Base-by-base conservation (phyloP, 2,888 invertebrate species). In the Cheilosia soror region DNA sequence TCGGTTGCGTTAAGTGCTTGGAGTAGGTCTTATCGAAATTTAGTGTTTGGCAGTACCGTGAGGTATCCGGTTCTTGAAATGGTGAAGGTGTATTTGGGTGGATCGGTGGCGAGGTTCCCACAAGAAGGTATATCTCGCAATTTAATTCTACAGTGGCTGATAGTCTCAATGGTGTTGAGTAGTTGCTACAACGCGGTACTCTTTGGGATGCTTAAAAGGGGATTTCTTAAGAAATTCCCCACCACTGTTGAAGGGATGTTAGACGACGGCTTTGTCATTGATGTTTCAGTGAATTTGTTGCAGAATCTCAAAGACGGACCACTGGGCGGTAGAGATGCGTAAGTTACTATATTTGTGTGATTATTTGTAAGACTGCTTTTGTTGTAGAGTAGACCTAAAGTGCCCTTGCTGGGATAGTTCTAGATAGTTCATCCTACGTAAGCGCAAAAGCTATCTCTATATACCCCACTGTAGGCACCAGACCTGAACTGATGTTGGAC, bases 151-250 rank as follows among this genome's bases (percentile, higher is more conserved):
- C 83, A 83, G n/a, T 83, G 83, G 83, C 27, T 78, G n/a, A 40
- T 83, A 4, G 78, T 44, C 0, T 78, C 83, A 1, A 37, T 78
- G 31, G 68, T 83, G 4, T 40, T 83, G 25, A 78, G 73, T 25
- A 83, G 78, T 68, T 83, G 62, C 44, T 83, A 83, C 44, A 83
- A 83, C 0, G 83, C 78, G 0, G 44, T 83, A 11, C 51, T 83
- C 1, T 83, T 83, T 25, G 68, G 55, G 9, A 83, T 83, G 83
- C 31, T 83, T 0, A 63, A 83, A 15, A 51, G 68, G 9, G 83
- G 83, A 7, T 83, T 83, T 68, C 9, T 73, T 5, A 78, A 69
- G 51, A 83, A 51, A 33, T 78, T 25, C 5, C 78, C 83, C 5
- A 2, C 63, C 2, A 78, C 83, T 0, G 62, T 83, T 11, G 63